Base-by-base conservation (phyloP, 1,140 invertebrate species). In the Dendroctonus valens region DNA sequence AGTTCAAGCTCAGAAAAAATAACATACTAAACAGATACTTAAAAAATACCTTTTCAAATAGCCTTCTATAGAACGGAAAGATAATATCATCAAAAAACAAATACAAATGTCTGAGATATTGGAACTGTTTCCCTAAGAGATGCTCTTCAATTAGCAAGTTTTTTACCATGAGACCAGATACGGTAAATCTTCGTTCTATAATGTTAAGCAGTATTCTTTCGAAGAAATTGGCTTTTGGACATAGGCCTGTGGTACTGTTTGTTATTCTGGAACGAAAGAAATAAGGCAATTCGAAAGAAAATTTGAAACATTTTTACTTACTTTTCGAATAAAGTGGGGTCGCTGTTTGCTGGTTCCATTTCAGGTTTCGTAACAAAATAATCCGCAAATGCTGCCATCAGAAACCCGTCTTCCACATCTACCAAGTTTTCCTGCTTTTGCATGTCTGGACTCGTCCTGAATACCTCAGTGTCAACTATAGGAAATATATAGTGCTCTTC, bases 31-130 rank as follows among this genome's bases (percentile, higher is more conserved):
- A n/a, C n/a, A n/a, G n/a, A n/a, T n/a, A n/a, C n/a, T n/a, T n/a
- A n/a, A n/a, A 46, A 46, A 46, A 9, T 65, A 86, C 85, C 79
- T 84, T 83, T 9, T 81, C 70, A 79, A 86, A 86, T 41, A 85
- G 79, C 46, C 80, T 75, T 15, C 81, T 80, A 66, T 84, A 87
- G 73, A 88, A 87, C 62, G 83, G 82, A 71, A 83, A 85, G 79
- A 88, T 83, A 9, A 85, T 73, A 68, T 87, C 84, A 41, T 85
- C 86, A 72, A 84, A 83, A 83, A 89, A 87, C 72, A 89, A 79
- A 69, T 84, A 87, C 65, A 87, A 76, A n/a, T 77, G 79, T 63
- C 80, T 78, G 72, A 85, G 76, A 57, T 83, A 73, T 46, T 78
- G 77, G 41, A 85, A 74, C 67, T 84, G 80, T 41, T 75, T 75